Conservation (phyloP, 2,113 vertebrate species). For the Lamprologus sp. region DNA sequence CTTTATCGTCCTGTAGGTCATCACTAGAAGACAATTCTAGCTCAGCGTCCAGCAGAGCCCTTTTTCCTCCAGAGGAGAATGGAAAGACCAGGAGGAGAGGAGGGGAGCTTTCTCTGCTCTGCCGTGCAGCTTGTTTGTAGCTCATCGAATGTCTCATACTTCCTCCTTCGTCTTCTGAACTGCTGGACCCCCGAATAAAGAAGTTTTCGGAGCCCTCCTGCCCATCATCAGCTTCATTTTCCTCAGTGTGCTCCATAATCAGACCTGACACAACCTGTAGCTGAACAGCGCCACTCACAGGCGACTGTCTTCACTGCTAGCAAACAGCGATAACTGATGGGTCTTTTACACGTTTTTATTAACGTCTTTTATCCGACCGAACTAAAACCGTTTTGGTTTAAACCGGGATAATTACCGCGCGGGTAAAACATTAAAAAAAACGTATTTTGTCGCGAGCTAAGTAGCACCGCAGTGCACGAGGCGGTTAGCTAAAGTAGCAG, state of each 20-base stretch:
- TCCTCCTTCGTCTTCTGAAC: conserved; percentile 11
- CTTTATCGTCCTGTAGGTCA: not conserved
- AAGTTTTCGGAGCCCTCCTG: not conserved
- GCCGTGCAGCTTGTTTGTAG: not conserved
- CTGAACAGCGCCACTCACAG: not conserved
- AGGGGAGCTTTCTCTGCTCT: conserved; percentile 17
- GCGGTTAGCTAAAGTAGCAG: not conserved
- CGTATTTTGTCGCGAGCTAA: not conserved
- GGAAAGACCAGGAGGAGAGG: conserved; percentile 38
- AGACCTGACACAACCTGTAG: not conserved
- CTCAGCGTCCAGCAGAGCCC: not conserved
- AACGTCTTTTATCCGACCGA: not conserved
- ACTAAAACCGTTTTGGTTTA: not conserved
- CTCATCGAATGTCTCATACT: not conserved
- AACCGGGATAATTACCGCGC: not conserved
- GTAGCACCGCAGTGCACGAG: not conserved
- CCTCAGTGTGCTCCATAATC: not conserved
- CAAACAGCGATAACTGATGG: not conserved
- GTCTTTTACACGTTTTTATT: not conserved
- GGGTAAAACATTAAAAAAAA: not conserved
- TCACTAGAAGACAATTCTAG: not conserved
- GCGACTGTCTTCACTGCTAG: not conserved
- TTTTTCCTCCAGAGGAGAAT: not conserved
- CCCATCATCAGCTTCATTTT: not conserved
- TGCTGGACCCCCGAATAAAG: conserved; percentile 1